Evolutionary conservation across 2,113 vertebrate genomes (phyloP).

Genomic region (Oncorhynchus mykiss): DNA sequence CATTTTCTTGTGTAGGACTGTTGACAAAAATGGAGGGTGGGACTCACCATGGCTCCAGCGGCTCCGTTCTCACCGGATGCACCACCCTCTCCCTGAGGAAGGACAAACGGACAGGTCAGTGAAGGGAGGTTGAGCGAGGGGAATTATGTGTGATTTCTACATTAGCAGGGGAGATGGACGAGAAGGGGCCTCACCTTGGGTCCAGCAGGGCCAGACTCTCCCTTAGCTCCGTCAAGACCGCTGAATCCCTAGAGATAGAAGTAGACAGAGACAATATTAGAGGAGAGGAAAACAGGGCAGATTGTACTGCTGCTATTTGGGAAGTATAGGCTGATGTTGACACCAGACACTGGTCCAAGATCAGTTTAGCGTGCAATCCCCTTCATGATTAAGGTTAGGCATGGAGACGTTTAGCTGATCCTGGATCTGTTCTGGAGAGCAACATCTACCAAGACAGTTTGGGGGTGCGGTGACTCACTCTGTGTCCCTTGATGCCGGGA

Average conservation of each 20-base stretch:
- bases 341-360: too few relatives aligned
- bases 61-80: conserved; percentile 92
- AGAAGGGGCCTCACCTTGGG: conserved; percentile 83
- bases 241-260: conserved; percentile 86
- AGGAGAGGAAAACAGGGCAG: background rate
- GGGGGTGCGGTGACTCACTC: conserved; percentile 79
- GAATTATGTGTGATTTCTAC: background rate
- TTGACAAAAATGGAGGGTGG: background rate
- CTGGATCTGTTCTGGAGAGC: too few relatives aligned
- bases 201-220: conserved; percentile 91
- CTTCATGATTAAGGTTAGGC: background rate
- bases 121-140: background rate
- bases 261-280: background rate
- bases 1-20: background rate
- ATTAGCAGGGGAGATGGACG: background rate
- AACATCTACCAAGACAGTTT: too few relatives aligned
- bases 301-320: background rate
- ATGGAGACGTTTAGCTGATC: background rate
- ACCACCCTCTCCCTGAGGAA: conserved; percentile 86
- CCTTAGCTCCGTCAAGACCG: conserved; percentile 96
- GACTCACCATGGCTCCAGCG: conserved; percentile 89
- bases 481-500: conserved; percentile 98
- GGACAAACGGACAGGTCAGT: background rate
- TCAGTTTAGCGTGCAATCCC: background rate
- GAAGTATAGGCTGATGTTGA: background rate